Percentiles rank a stretch among this genome's conserved stretches.
phyloP scores from a whole-genome alignment of 2,888 invertebrate genomes.

The Diaperis boleti region DNA sequence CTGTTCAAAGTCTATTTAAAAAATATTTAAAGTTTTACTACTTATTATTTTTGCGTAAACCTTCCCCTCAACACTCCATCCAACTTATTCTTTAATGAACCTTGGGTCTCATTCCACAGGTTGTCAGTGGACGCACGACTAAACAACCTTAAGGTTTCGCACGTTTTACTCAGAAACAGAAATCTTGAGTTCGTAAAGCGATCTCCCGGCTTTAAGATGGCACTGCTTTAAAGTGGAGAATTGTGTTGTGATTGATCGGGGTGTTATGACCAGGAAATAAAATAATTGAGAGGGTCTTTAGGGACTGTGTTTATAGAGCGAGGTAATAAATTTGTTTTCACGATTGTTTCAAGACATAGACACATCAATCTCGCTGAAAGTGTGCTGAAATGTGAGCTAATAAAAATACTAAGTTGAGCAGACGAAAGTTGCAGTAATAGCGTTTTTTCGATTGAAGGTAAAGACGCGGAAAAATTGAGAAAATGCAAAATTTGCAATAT shows the following conservation, averaged over 20 bases:
- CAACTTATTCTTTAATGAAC: constrained; percentile 46
- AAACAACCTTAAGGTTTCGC: constrained; percentile 14
- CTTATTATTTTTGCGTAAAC: constrained; percentile 15
- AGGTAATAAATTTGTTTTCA: constrained; percentile 21
- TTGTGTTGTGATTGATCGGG: constrained; percentile 24
- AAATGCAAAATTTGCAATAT: no score
- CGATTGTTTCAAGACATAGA: constrained; percentile 34
- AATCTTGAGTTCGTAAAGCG: constrained; percentile 3
- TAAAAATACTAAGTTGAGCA: constrained; percentile 32
- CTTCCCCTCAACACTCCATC: constrained; percentile 24
- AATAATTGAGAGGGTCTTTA: constrained; percentile 20
- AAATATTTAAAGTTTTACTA: no score
- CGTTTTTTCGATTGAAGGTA: no score
- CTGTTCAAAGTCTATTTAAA: no score
- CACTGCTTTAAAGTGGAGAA: constrained; percentile 20
- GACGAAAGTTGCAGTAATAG: not conserved
- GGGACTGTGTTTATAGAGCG: constrained; percentile 1
- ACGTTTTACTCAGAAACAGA: constrained; percentile 2
- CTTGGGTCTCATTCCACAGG: constrained; percentile 52
- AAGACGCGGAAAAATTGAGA: no score
- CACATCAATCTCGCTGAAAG: constrained; percentile 26
- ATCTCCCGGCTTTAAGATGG: constrained; percentile 11
- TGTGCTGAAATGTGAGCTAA: constrained; percentile 12
- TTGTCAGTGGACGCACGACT: constrained; percentile 44
- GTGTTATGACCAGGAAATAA: constrained; percentile 3